Evolutionary conservation across 2,113 vertebrate species (phyloP), one percentile per base, ranked within the genome.

Genomic region (Laterallus jamaicensis): DNA sequence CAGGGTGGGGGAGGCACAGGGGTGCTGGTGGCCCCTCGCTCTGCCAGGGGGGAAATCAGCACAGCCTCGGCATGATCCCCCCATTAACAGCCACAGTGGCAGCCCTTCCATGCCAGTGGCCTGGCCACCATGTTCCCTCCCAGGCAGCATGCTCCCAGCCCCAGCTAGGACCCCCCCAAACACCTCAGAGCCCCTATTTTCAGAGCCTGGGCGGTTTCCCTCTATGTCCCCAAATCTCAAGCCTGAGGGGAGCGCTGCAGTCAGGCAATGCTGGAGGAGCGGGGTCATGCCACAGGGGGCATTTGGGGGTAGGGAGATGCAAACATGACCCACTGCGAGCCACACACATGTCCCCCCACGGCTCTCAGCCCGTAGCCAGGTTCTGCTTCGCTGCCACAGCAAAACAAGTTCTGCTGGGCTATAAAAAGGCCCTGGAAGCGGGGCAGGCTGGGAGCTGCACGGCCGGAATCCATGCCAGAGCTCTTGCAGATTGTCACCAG

Each of bases 401-500:
- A 81, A 92, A 97, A 96, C 96, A 82, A 93, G 96, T 97, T 97
- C 95, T 95, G 91, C 95, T 76, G 94, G 94, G 93, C 95, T 93
- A 82, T 95, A 97, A 96, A 96, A 95, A 76, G 88, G 95, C 24
- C 2, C 70, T 35, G 94, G 87, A 2, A 95, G 92, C 79, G 5
- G 82, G 88, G 86, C 91, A 85, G 91, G 94, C 86, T 59, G 79
- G 91, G 86, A 95, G 86, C 76, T 26, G 49, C 12, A 44, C 73
- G 8, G 25, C 52, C 52, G 59, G 73, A 92, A 95, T 86, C 96
- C 90, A 91, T 96, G 95, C 73, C 93, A 95, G 91, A 74, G 88
- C 94, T 56, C 92, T 52, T 21, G 83, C 89, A 69, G 88, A 71
- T 86, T 90, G 91, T 92, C 93, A 91, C 92, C 29, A 37, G 90